Base-by-base conservation (phyloP, 1,140 invertebrate genomes). In the Nephila pilipes region DNA sequence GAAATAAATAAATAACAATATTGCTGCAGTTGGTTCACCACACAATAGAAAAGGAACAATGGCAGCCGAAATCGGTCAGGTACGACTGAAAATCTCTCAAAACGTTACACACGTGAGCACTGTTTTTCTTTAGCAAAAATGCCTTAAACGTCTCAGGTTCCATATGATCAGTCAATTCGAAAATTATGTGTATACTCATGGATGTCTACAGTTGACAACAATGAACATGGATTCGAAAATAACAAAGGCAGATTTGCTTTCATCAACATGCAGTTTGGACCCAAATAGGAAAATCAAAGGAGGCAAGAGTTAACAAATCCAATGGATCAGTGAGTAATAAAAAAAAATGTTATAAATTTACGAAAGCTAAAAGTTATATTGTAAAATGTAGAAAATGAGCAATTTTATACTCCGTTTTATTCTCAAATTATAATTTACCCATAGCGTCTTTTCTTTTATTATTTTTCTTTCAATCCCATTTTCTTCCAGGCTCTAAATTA, bases 81-180 rank as follows among this genome's bases (percentile, higher is more conserved):
- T 87, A 87, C 55, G 20, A 60, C 85, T 32, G 54, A 60, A 60
- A 25, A 85, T 85, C 83, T 60, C 57, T 38, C 81, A 63, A 87
- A 87, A 87, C 55, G 85, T 60, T 87, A 58, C 85, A 87, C 85
- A 87, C 85, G 85, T 87, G 57, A 85, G 83, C 55, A 46, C 83
- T 58, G 29, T 18, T 81, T 75, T 75, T 29, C 69, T 75, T 75
- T 36, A 29, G 16, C 69, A 75, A 75, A 75, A 29, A 69, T 29
- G 25, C 63, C 63, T 69, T 69, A 25, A 75, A 75, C 69, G 69
- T 75, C 32, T 75, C 69, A 75, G 32, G 69, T 75, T 75, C 32
- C 69, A 29, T 75, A 75, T 75, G 69, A 75, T 75, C 69, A 75
- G 69, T 75, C 69, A 75, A 75, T 75, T 75, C 69, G 69, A 75